Percentiles rank a stretch among this genome's conserved stretches.
Evolutionary conservation across 1,140 invertebrate genomes (phyloP).

Genomic region (Odontomachus brunneus): DNA sequence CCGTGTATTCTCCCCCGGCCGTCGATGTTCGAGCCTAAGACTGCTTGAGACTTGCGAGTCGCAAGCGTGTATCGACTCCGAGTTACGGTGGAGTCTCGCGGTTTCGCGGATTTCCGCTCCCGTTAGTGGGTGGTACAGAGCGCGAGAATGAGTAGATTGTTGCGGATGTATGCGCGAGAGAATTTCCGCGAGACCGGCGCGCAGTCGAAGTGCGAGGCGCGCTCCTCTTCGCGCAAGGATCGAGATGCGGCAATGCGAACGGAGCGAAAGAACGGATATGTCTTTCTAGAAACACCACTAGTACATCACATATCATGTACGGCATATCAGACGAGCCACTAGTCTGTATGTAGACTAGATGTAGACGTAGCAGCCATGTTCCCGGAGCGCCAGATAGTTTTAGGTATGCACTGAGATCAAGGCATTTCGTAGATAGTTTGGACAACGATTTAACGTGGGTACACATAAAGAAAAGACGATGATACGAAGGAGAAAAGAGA

Average conservation of each 20-base stretch:
- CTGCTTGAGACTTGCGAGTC: background rate
- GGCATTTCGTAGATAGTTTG: conserved; percentile 81
- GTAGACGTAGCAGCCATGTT: conserved; percentile 84
- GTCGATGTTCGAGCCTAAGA: conserved; percentile 23
- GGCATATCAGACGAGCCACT: conserved; percentile 83
- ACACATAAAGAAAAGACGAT: conserved; percentile 28
- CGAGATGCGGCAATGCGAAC: conserved; percentile 61
- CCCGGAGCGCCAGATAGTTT: conserved; percentile 84
- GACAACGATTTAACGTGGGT: conserved; percentile 69
- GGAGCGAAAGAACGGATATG: conserved; percentile 68
- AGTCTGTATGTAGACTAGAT: conserved; percentile 84
- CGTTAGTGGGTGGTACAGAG: background rate
- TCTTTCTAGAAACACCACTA: conserved; percentile 79
- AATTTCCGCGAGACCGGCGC: conserved; percentile 41
- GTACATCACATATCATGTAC: conserved; percentile 84
- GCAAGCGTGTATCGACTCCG: conserved; percentile 40
- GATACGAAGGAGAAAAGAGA: background rate
- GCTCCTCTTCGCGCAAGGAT: conserved; percentile 26
- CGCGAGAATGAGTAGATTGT: background rate
- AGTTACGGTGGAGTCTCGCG: conserved; percentile 50
- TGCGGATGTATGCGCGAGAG: too few species aligned
- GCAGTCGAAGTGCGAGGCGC: background rate
- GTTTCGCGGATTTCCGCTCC: background rate
- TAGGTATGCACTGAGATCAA: conserved; percentile 84
- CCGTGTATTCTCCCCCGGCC: background rate